These are phyloP conservation scores for Euplagia quadripunctaria DNA, from an alignment of 2,888 invertebrate species.

Conservation along the genomic window DNA sequence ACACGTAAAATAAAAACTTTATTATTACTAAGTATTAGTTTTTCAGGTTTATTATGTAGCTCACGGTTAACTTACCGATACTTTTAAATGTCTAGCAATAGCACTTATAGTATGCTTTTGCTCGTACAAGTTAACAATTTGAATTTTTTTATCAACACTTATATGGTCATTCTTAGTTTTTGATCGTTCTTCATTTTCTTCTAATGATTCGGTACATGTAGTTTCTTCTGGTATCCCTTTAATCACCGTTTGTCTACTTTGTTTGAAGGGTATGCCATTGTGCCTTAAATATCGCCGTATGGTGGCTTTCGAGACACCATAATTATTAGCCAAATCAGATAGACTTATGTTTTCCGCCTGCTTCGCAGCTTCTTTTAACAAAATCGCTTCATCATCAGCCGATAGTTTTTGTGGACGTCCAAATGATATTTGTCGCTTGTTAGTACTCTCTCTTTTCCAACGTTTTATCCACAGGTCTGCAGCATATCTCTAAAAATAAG, in stretches of 20 bases:
- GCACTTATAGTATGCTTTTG: conserved; percentile 8
- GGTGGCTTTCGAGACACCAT: neutral
- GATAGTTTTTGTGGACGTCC: conserved; percentile 1
- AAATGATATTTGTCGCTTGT: neutral
- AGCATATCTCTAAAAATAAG: conserved; percentile 6
- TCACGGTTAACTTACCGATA: conserved; percentile 7
- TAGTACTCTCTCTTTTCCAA: conserved; percentile 3
- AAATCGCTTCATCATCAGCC: neutral
- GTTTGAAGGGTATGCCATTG: neutral
- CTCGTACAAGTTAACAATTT: conserved; percentile 10
- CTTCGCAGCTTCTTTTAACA: neutral
- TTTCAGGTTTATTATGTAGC: neutral
- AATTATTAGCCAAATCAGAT: neutral
- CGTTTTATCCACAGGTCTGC: conserved; percentile 5
- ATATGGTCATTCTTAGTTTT: neutral
- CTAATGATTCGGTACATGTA: neutral
- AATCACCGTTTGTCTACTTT: neutral
- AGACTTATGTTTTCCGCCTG: neutral
- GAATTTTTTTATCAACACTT: neutral
- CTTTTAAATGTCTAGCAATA: conserved; percentile 8
- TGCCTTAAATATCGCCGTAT: neutral
- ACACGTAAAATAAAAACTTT: too few relatives aligned
- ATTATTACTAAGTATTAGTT: too few relatives aligned
- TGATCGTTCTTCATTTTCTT: neutral
- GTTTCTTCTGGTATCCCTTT: neutral